phyloP scores from a whole-genome alignment of 2,888 invertebrate genomes.

The Sericinus montela region DNA sequence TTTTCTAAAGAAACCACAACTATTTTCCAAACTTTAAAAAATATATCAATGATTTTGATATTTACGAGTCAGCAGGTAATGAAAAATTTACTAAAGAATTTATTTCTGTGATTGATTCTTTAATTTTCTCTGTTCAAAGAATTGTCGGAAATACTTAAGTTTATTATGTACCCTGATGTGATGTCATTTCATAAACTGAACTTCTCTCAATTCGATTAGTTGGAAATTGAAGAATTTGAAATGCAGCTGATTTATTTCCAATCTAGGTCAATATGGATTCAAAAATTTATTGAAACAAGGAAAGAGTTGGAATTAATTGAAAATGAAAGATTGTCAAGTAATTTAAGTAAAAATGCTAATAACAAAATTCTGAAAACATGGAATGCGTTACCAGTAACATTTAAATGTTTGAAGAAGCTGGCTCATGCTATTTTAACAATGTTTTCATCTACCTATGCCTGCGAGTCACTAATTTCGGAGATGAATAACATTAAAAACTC shows the following conservation, averaged over 20 bases:
- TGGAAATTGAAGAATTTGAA: slow-evolving; percentile 26
- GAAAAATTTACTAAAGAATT: no score
- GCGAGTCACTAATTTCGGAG: not conserved
- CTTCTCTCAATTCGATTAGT: slow-evolving; percentile 22
- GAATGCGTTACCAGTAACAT: no score
- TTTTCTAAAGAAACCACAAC: no score
- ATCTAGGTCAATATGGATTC: slow-evolving; percentile 24
- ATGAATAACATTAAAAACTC: no score
- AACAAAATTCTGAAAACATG: no score
- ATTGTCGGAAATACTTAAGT: not conserved
- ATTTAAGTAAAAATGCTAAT: not conserved
- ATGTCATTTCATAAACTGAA: slow-evolving; percentile 18
- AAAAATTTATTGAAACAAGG: no score
- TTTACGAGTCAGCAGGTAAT: no score
- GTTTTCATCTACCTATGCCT: slow-evolving; percentile 4
- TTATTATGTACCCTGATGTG: not conserved
- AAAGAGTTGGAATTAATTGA: not conserved
- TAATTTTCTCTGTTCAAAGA: no score
- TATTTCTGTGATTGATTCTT: no score
- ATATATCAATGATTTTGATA: no score
- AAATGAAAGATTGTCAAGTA: not conserved
- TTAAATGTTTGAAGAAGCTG: slow-evolving; percentile 1
- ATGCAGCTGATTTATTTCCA: slow-evolving; percentile 27
- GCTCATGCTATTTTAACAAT: not conserved
- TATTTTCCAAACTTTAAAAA: no score